phyloP scores from a whole-genome alignment of 2,888 invertebrate genomes.

The Pyrochroa serraticornis region DNA sequence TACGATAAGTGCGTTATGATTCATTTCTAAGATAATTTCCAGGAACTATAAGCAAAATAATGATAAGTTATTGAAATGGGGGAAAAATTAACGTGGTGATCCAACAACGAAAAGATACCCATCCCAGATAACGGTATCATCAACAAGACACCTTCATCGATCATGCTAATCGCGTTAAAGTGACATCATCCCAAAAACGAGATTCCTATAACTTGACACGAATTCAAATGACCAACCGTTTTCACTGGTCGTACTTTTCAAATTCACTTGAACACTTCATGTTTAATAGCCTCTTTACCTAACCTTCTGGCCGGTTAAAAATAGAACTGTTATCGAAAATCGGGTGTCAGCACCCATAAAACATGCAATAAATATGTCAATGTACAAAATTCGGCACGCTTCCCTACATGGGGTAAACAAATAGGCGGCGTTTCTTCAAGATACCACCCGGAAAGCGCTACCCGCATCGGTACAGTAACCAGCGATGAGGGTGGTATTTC shows the following conservation, averaged over 20 bases:
- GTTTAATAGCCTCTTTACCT: no score
- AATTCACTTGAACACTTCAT: neutral
- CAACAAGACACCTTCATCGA: constrained; percentile 11
- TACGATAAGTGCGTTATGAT: no score
- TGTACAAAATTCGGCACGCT: neutral
- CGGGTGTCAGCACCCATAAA: neutral
- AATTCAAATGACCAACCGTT: constrained; percentile 8
- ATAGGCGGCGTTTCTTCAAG: neutral
- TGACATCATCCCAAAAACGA: constrained; percentile 7
- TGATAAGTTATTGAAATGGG: neutral
- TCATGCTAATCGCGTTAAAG: constrained; percentile 4
- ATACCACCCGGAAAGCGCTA: constrained; percentile 14
- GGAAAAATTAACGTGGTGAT: constrained; percentile 7
- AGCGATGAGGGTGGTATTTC: neutral
- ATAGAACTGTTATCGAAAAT: no score
- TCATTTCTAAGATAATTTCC: no score
- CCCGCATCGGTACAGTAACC: constrained; percentile 2
- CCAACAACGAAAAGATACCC: constrained; percentile 4
- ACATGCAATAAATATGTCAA: constrained; percentile 3
- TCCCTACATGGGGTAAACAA: neutral
- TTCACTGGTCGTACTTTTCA: neutral
- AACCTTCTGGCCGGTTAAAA: no score
- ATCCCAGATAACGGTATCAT: constrained; percentile 13
- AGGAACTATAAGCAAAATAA: neutral
- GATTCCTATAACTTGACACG: constrained; percentile 1